Percentiles rank a stretch among this genome's conserved stretches.
Evolutionary conservation across 2,113 vertebrate species (phyloP).

Genomic region (Abramis brama): DNA sequence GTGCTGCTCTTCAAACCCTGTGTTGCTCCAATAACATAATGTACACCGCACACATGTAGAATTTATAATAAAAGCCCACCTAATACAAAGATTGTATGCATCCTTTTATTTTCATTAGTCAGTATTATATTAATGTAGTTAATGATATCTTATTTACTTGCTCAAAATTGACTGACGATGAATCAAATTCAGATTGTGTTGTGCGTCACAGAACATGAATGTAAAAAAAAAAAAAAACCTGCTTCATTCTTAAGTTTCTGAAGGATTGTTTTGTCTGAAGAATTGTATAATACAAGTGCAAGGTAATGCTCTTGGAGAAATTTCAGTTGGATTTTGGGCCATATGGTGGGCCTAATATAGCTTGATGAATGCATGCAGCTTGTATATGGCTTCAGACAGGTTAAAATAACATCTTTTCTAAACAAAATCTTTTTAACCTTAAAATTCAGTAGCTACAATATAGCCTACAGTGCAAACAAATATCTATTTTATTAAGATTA

Average conservation of each 20-base stretch:
- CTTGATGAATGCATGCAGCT: background rate
- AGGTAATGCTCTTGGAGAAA: background rate
- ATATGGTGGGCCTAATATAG: background rate
- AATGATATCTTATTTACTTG: background rate
- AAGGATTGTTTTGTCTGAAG: background rate
- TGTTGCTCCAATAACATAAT: background rate
- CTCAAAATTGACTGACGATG: background rate
- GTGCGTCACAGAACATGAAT: background rate
- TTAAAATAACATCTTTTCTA: too few relatives aligned
- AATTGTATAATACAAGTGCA: background rate
- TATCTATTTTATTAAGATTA: too few relatives aligned
- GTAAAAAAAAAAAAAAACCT: background rate
- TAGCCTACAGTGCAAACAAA: background rate
- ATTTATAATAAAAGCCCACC: background rate
- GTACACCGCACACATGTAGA: background rate
- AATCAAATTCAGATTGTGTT: background rate
- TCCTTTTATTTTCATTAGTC: background rate
- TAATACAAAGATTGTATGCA: background rate
- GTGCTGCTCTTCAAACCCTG: conserved; percentile 63
- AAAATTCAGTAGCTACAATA: background rate
- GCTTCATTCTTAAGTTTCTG: background rate
- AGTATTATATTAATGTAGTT: background rate
- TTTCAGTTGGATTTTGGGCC: background rate
- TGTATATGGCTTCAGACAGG: background rate
- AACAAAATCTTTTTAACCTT: background rate